Base-by-base conservation (phyloP, 2,888 invertebrate genomes). In the Synanthedon andrenaeformis region DNA sequence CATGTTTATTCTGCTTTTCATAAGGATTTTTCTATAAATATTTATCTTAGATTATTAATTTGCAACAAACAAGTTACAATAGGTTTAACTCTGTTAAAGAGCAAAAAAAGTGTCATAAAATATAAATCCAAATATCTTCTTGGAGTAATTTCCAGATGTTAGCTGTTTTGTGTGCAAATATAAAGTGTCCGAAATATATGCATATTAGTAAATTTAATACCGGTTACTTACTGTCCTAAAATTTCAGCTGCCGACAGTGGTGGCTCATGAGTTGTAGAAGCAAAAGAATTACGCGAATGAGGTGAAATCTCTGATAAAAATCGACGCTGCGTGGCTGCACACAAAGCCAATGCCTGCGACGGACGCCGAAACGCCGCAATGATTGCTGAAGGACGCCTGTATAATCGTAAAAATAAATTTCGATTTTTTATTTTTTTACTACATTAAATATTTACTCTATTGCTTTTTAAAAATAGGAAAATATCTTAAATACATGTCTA, bases 361-460 rank as follows among this genome's bases (percentile, higher is more conserved):
- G 90, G 90, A 42, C 90, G 80, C 5, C 90, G 85, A 56, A 91
- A 85, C 14, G 91, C 90, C n/a, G 91, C 91, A 58, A 91, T 89
- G 51, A 91, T 89, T 1, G 89, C 88, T 6, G 91, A 91, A 0
- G 91, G 90, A 49, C 92, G 85, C 66, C 92, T 88, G 35, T 35
- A 35, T 35, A 35, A 35, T 35, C 8, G 62, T n/a, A n/a, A 19
- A 52, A 35, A 23, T 1, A 2, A 35, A 35, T 35, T 35, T 28
- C 28, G 4, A 12, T 28, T 11, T 51, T 51, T 23, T 5, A 5
- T 5, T 23, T 23, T 23, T 23, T 23, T 4, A 23, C 1, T 49
- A 17, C 0, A 17, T 50, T 50, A 50, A 35, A 10, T 10, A 35
- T 35, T 35, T 10, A 35, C 10, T 35, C 35, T 2, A 35, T 8